These are phyloP conservation scores for Tenualosa ilisha DNA, from an alignment of 2,797 vertebrate genomes.

Conservation along the genomic window DNA sequence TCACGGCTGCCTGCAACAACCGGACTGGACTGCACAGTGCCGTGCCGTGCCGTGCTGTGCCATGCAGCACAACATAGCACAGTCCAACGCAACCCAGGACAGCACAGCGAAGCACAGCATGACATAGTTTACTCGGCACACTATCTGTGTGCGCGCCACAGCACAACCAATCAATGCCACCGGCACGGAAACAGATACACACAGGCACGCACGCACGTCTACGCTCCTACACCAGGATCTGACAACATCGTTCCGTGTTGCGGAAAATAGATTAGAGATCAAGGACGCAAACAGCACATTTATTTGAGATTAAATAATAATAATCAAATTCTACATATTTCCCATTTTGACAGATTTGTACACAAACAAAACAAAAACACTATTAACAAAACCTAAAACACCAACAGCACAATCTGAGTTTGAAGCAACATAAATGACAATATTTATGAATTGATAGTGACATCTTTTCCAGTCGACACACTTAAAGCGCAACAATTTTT, in stretches of 20 bases:
- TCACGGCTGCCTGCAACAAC: slow-evolving; percentile 79
- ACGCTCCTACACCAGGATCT: neutral
- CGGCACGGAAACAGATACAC: slow-evolving; percentile 29
- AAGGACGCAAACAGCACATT: slow-evolving; percentile 13
- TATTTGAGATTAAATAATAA: too few species aligned
- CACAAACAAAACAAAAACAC: neutral
- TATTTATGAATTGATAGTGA: neutral
- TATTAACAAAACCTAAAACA: neutral
- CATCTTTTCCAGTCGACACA: neutral
- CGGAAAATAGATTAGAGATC: slow-evolving; percentile 8
- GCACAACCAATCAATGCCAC: slow-evolving; percentile 37
- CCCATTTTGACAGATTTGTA: neutral
- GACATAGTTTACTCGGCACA: neutral
- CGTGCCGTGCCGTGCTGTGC: neutral
- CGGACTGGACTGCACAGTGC: slow-evolving; percentile 76
- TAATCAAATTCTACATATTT: neutral
- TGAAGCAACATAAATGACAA: neutral
- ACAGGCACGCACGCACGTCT: neutral
- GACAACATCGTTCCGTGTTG: neutral
- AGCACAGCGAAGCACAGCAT: slow-evolving; percentile 25
- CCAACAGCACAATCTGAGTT: neutral
- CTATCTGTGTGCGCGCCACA: slow-evolving; percentile 24
- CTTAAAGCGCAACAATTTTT: neutral
- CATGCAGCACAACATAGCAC: slow-evolving; percentile 2
- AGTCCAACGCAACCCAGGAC: slow-evolving; percentile 22